Percentiles rank a stretch among this genome's conserved stretches.
phyloP scores from a whole-genome alignment of 2,888 invertebrate species.

The Prenolepis imparis region DNA sequence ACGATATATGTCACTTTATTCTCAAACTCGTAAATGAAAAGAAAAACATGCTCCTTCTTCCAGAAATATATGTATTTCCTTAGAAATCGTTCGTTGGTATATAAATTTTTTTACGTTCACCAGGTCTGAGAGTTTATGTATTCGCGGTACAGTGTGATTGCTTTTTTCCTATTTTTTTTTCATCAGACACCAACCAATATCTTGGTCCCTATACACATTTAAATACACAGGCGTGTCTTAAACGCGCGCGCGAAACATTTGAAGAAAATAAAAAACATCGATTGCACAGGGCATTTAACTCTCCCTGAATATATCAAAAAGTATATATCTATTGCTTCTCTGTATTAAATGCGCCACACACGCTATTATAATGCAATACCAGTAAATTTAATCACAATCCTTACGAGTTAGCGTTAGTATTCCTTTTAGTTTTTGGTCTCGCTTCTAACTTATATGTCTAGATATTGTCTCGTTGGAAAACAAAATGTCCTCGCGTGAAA shows the following conservation, averaged over 20 bases:
- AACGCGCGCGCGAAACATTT: slow-evolving; percentile 13
- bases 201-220: slow-evolving; percentile 49
- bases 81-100: slow-evolving; percentile 51
- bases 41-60: slow-evolving; percentile 51
- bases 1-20: slow-evolving; percentile 15
- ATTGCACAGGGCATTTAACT: slow-evolving; percentile 44
- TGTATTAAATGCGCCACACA: slow-evolving; percentile 52
- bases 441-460: slow-evolving; percentile 84
- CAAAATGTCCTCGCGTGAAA: slow-evolving; percentile 64
- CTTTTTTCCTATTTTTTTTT: not conserved
- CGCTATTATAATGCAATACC: slow-evolving; percentile 62
- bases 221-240: slow-evolving; percentile 28
- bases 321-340: slow-evolving; percentile 54
- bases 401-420: slow-evolving; percentile 78
- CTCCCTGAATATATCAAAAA: slow-evolving; percentile 64
- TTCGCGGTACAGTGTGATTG: slow-evolving; percentile 48
- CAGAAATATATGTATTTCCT: slow-evolving; percentile 61
- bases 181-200: slow-evolving; percentile 41
- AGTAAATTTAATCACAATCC: slow-evolving; percentile 74
- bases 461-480: slow-evolving; percentile 84
- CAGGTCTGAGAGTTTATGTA: slow-evolving; percentile 44
- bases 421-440: slow-evolving; percentile 85
- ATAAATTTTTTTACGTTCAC: slow-evolving; percentile 57
- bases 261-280: slow-evolving; percentile 40
- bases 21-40: slow-evolving; percentile 48